A percentile compares a stretch with the other conserved stretches of the same genome.
Conservation (phyloP, 2,888 invertebrate genomes). For the Cylloceria caligata region DNA sequence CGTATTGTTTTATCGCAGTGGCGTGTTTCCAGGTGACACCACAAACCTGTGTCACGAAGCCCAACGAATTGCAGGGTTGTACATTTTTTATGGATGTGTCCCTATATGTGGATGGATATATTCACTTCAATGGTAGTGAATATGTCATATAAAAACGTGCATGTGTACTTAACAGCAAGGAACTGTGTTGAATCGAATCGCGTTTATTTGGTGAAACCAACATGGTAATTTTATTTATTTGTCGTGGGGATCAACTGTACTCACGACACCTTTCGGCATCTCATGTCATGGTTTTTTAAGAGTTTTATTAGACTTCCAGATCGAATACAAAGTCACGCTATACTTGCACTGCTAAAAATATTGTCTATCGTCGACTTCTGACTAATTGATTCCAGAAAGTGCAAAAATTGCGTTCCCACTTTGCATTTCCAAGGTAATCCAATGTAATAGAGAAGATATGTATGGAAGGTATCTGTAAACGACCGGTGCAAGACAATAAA, state of each 20-base stretch:
- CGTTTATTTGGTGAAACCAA: slow-evolving; percentile 53
- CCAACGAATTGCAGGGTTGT: slow-evolving; percentile 57
- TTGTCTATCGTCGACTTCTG: neutral
- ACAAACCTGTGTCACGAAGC: slow-evolving; percentile 70
- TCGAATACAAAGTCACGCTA: slow-evolving; percentile 59
- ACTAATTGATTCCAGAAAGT: slow-evolving; percentile 3
- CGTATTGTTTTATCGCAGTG: slow-evolving; percentile 72
- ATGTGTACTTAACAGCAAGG: neutral
- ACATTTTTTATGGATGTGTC: slow-evolving; percentile 32
- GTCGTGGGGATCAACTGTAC: slow-evolving; percentile 46
- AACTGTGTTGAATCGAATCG: slow-evolving; percentile 31
- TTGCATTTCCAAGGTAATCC: neutral
- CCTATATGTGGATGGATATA: neutral
- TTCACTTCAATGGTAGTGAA: neutral
- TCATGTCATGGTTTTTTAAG: neutral
- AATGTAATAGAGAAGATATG: neutral
- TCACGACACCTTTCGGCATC: slow-evolving; percentile 48
- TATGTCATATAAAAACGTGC: slow-evolving; percentile 24
- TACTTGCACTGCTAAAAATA: slow-evolving; percentile 5
- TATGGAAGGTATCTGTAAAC: slow-evolving; percentile 42
- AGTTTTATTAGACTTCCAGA: neutral
- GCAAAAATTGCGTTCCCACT: slow-evolving; percentile 22
- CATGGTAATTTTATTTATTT: slow-evolving; percentile 68
- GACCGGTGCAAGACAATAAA: slow-evolving; percentile 74
- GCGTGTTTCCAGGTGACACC: slow-evolving; percentile 74